Base-by-base conservation (phyloP, 2,888 invertebrate genomes). In the Pristionchus maxplancki region DNA sequence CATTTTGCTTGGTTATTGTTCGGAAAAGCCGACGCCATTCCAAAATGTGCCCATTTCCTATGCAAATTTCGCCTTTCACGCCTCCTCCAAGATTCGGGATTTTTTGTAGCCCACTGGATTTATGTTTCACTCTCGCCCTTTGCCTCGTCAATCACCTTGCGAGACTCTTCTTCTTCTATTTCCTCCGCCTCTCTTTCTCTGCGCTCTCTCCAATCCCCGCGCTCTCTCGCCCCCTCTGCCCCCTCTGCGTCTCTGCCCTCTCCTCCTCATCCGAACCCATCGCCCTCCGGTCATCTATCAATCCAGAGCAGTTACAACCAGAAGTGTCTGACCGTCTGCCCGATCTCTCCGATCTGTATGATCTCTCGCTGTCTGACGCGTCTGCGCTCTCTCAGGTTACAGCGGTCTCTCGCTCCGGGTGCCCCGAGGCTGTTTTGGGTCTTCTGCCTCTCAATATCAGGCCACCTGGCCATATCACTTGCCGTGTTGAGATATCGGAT, bases 271-370 rank as follows among this genome's bases (percentile, higher is more conserved):
- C 48, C 82, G 53, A 53, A 50, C 53, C 82, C 82, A 83, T 83
- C 82, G 31, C 82, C 81, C 53, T 83, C 88, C 50, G 82, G 82
- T 83, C 82, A 83, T 83, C 82, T 83, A 83, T 83, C 82, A 83
- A 50, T 53, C 44, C 71, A 5, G 58, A 44, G 53, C 82, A 53
- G 82, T 83, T 83, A 83, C 82, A 83, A 83, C 82, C 34, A 28
- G 78, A 40, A 15, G n/a, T 13, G 28, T 34, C 82, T 83, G 8
- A 20, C 34, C 24, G 82, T 83, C 82, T 83, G 82, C 34, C 78
- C n/a, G 13, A 53, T 20, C 82, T 83, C 82, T 83, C 82, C 34
- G 50, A 83, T 83, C 53, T n/a, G 0, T 20, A 6, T 15, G 11
- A 15, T 83, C 82, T 83, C 82, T 83, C 82, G 53, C 82, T 15